Evolutionary conservation across 2,888 invertebrate species (phyloP), one percentile per base, ranked within the genome.

Genomic region (Periphyllus acericola): DNA sequence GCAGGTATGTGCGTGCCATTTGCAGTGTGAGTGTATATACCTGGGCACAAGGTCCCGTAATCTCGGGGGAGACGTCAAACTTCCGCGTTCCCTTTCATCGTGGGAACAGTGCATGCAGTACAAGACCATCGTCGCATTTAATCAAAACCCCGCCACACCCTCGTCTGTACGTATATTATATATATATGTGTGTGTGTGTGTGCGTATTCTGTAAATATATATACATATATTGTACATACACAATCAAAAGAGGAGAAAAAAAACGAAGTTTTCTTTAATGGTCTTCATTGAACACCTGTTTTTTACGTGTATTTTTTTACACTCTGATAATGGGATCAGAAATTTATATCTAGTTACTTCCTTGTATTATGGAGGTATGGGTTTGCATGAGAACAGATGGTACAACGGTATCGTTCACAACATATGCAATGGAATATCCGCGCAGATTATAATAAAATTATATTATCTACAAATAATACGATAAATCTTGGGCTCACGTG

Each of bases 1-100:
- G 87, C 87, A 36, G 72, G 79, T 76, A 68, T 72, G 84, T 84
- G 80, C 87, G 87, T 81, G 81, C 87, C 74, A 87, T 87, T 87
- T 46, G 87, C 86, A 55, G 79, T 32, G 68, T 80, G 75, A 25
- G 52, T 40, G 72, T 34, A 21, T 25, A 11, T 60, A 74, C 83
- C 40, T 66, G 75, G 3, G 75, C 36, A 19, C 72, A 11, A 72
- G 87, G 66, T 87, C 87, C 87, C 87, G 87, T 87, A 87, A 87
- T 87, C 87, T 87, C 46, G 87, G 80, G 87, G 84, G 86, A 87
- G 74, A 80, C 79, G 87, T 87, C 81, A 87, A 87, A 87, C 87
- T 87, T 87, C 87, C 87, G 87, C 87, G 87, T 87, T 87, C 87
- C 87, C 87, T 87, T 87, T 87, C 87, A 81, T 87, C 87, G 87